phyloP scores from a whole-genome alignment of 2,113 vertebrate species.

The Bos taurus region ARS-UCD2.0 NC_037332.1:109526501-109527000 shows the following conservation, averaged over 20 bases:
- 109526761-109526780: background rate
- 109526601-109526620: background rate
- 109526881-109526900: background rate
- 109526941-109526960: fast-evolving
- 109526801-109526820: background rate
- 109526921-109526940: background rate
- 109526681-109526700: background rate
- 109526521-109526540: background rate
- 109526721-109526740: background rate
- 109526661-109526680: background rate
- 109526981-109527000: background rate
- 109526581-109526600: background rate
- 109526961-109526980: background rate
- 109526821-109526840: background rate
- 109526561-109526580: background rate
- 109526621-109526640: background rate
- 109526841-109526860: background rate
- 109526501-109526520: background rate
- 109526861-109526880: background rate
- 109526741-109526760: background rate
- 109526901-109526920: background rate
- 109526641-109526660: background rate
- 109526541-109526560: background rate
- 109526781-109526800: background rate
- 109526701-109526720: background rate